These are phyloP conservation scores for Dallia pectoralis DNA, from an alignment of 2,797 vertebrate species.

Conservation along the genomic window DNA sequence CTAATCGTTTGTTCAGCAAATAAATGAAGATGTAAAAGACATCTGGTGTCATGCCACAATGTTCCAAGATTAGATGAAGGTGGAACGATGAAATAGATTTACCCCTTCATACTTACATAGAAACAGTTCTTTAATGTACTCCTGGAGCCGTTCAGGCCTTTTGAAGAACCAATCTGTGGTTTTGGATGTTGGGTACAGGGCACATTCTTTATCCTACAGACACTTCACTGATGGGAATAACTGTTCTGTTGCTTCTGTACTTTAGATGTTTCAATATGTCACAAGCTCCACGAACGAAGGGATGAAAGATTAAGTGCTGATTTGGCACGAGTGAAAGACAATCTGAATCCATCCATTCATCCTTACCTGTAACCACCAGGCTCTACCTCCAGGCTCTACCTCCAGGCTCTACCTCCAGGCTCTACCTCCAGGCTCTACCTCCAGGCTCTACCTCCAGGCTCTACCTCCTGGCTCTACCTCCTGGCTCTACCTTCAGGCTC, in stretches of 20 bases:
- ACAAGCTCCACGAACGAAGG: background rate
- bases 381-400: conserved; percentile 27
- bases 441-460: no score
- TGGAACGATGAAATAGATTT: conserved; percentile 25
- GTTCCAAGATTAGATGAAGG: conserved; percentile 48
- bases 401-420: no score
- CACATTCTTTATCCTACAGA: background rate
- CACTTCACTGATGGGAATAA: conserved; percentile 16
- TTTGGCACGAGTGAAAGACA: conserved; percentile 22
- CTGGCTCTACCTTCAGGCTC: no score
- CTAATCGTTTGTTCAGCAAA: conserved; percentile 64
- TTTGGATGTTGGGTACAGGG: no score
- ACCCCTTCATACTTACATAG: conserved; percentile 27
- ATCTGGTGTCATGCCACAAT: conserved; percentile 51
- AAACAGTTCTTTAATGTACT: conserved; percentile 34
- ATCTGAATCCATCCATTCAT: background rate
- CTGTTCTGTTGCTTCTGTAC: background rate
- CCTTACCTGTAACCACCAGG: conserved; percentile 29
- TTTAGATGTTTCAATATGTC: conserved; percentile 13
- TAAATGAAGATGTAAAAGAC: conserved; percentile 65
- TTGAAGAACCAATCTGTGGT: no score
- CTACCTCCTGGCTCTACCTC: no score
- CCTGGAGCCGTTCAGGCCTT: background rate
- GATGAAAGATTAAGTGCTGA: conserved; percentile 12
- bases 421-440: no score